Base-by-base conservation (phyloP, 2,888 invertebrate genomes). In the Apotomis turbidana region DNA sequence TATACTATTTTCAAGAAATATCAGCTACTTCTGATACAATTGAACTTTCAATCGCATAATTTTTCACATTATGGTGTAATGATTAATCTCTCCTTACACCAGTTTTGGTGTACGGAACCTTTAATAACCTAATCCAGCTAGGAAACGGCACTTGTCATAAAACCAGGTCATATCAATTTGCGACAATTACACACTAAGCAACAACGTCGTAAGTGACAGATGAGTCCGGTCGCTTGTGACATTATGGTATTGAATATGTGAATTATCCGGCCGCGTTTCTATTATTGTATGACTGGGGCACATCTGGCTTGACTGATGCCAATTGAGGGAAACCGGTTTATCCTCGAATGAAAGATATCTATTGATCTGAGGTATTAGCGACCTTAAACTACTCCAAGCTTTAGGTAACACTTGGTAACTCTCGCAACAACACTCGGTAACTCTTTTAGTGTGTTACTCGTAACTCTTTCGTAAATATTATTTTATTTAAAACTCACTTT, bases 131-230 rank as follows among this genome's bases (percentile, higher is more conserved):
- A 57, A 57, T 57, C 57, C 66, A 55, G 55, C 66, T 66, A 66
- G 57, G 66, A 66, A 66, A 57, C 66, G 49, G 6, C 4, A 66
- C 55, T 57, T 46, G 57, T 57, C 57, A 57, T 46, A 66, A 4
- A 66, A 66, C 66, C 57, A 27, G 66, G 66, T 54, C 66, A 66
- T 66, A n/a, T 66, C 66, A 66, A 66, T 66, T 66, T 57, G 57
- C 44, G 12, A n/a, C 66, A 66, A 66, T 66, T 66, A 44, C 27
- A 27, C 44, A 6, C 46, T 4, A 46, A 10, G 4, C 41, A n/a
- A 41, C n/a, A 63, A 54, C 63, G 41, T 0, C 63, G 8, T 12
- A 63, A 64, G 54, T 54, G 54, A 64, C 12, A 55, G 54, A 55
- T 41, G 6, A 10, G 5, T 3, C 3, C 6, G 46, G 27, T 6